phyloP scores from a whole-genome alignment of 2,797 vertebrate genomes.

The Meda fulgida region DNA sequence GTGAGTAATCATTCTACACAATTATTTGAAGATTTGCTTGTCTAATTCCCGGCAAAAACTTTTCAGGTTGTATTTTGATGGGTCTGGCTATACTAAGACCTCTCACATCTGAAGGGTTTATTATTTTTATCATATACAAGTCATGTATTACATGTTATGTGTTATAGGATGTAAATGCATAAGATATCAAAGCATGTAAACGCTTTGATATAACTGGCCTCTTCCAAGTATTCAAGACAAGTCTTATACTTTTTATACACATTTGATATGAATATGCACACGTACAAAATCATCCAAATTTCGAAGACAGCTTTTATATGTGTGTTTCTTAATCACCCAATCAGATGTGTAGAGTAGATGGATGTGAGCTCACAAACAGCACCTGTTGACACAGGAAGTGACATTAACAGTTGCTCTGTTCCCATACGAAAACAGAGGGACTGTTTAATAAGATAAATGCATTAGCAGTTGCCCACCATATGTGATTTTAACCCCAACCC shows the following conservation, averaged over 20 bases:
- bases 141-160: background rate
- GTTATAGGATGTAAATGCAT: background rate
- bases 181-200: background rate
- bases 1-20: background rate
- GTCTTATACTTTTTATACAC: background rate
- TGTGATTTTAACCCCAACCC: background rate
- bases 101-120: background rate
- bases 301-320: background rate
- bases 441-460: background rate
- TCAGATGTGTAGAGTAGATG: constrained; percentile 5
- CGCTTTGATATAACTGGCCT: background rate
- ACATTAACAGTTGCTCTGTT: background rate
- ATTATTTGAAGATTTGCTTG: background rate
- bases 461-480: background rate
- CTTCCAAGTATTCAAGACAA: background rate
- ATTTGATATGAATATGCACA: background rate
- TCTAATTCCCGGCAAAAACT: background rate
- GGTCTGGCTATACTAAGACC: background rate
- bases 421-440: background rate
- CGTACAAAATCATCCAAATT: background rate
- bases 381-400: constrained; percentile 18
- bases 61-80: background rate
- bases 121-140: background rate
- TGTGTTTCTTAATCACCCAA: background rate
- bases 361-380: constrained; percentile 2